These are phyloP conservation scores for Aplochiton taeniatus DNA, from an alignment of 2,797 vertebrate species.

Conservation along the genomic window DNA sequence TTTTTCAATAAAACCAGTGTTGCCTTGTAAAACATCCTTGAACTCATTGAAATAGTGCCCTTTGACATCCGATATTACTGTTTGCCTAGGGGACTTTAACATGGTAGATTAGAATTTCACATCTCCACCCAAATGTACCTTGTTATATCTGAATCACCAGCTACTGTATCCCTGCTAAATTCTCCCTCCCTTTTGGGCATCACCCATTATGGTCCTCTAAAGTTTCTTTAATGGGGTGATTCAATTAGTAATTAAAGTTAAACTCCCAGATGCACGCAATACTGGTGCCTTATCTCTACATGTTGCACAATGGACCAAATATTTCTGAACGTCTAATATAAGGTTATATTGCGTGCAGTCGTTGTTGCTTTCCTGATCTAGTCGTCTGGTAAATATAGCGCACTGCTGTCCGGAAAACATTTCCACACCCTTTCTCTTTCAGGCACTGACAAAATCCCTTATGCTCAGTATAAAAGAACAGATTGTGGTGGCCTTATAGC, in stretches of 20 bases:
- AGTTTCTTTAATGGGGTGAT: background rate
- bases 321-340: too few relatives aligned
- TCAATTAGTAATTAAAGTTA: too few relatives aligned
- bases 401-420: slow-evolving; percentile 37
- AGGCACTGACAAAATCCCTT: slow-evolving; percentile 38
- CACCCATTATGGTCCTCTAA: background rate
- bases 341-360: too few relatives aligned
- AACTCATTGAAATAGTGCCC: background rate
- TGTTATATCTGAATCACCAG: slow-evolving; percentile 37
- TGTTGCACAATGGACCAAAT: too few relatives aligned
- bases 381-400: slow-evolving; percentile 57
- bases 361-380: background rate
- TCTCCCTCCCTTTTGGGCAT: background rate
- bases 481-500: slow-evolving; percentile 12
- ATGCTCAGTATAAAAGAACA: slow-evolving; percentile 52
- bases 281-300: too few relatives aligned
- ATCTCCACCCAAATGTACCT: slow-evolving; percentile 41
- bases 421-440: slow-evolving; percentile 46
- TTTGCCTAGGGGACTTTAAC: slow-evolving; percentile 42
- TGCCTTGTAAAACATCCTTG: slow-evolving; percentile 23
- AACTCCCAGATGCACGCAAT: too few relatives aligned
- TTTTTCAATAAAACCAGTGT: slow-evolving; percentile 65
- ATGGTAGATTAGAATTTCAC: slow-evolving; percentile 56
- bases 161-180: slow-evolving; percentile 14
- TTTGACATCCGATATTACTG: slow-evolving; percentile 21